These are phyloP conservation scores for Acipenser oxyrinchus DNA, from an alignment of 2,797 vertebrate genomes.

Conservation along the genomic window DNA sequence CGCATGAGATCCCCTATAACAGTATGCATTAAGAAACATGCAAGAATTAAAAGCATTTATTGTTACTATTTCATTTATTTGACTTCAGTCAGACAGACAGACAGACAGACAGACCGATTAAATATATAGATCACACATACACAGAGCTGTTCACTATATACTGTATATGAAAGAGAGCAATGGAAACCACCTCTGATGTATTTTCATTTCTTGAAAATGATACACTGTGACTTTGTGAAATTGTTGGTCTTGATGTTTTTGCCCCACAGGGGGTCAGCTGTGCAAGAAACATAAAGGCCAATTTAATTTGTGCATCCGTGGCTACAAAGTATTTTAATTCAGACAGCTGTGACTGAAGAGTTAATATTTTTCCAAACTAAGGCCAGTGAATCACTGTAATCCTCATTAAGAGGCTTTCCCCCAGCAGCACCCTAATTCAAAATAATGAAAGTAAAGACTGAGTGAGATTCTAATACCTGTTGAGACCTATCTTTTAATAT, in stretches of 20 bases:
- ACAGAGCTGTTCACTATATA: not conserved
- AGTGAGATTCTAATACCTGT: slow-evolving; percentile 98
- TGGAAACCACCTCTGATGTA: slow-evolving; percentile 42
- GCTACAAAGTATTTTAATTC: slow-evolving; percentile 99
- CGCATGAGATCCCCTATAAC: no score
- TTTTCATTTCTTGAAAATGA: slow-evolving; percentile 54
- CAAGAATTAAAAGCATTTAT: no score
- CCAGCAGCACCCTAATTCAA: slow-evolving; percentile 99
- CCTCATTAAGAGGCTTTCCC: slow-evolving; percentile 99
- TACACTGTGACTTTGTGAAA: slow-evolving; percentile 58
- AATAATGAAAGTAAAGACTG: slow-evolving; percentile 99
- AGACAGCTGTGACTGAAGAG: slow-evolving; percentile 99
- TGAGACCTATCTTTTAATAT: slow-evolving; percentile 99
- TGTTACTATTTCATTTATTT: not conserved
- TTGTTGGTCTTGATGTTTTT: slow-evolving; percentile 70
- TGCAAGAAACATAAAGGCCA: slow-evolving; percentile 99
- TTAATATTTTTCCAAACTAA: slow-evolving; percentile 99
- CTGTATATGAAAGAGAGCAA: not conserved
- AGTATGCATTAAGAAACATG: no score
- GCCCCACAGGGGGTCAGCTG: slow-evolving; percentile 97
- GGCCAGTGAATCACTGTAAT: slow-evolving; percentile 99
- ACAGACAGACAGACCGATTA: no score
- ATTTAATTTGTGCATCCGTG: slow-evolving; percentile 99
- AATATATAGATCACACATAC: not conserved
- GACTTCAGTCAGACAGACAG: not conserved